A percentile compares a stretch with the other conserved stretches of the same genome.
phyloP scores from a whole-genome alignment of 2,888 invertebrate genomes.

The Antheraea assamensis region DNA sequence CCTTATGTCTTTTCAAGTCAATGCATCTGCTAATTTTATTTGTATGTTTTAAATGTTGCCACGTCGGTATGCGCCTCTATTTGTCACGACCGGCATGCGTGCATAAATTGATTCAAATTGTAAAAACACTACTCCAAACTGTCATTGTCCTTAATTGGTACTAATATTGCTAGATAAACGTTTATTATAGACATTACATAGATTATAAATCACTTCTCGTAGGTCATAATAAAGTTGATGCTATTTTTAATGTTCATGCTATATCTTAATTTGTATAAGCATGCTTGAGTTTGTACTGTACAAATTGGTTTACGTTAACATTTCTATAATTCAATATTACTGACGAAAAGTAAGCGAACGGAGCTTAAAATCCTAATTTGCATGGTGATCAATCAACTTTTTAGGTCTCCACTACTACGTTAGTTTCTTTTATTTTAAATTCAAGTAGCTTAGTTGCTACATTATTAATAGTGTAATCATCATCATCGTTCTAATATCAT shows the following conservation, averaged over 20 bases:
- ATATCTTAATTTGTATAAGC: not conserved
- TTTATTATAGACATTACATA: not conserved
- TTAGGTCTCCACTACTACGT: no score
- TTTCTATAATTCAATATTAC: not conserved
- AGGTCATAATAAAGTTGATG: not conserved
- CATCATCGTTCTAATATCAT: not conserved
- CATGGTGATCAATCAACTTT: no score
- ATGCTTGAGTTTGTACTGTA: not conserved
- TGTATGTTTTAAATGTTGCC: slow-evolving; percentile 3
- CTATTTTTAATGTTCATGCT: not conserved
- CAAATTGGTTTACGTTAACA: not conserved
- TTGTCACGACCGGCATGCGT: not conserved
- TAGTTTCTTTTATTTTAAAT: not conserved
- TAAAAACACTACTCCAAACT: not conserved
- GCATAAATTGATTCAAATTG: slow-evolving; percentile 7
- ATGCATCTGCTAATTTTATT: slow-evolving; percentile 14
- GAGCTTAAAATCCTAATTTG: no score
- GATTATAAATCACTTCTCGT: not conserved
- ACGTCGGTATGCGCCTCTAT: not conserved
- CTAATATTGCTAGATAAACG: not conserved
- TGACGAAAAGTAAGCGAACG: not conserved
- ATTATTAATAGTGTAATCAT: not conserved
- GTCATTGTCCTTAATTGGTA: not conserved
- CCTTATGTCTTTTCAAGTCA: slow-evolving; percentile 9
- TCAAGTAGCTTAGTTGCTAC: not conserved